Percentiles rank a stretch among this genome's conserved stretches.
These are phyloP conservation scores for Scomber japonicus DNA, from an alignment of 2,113 vertebrate genomes.

Conservation along the genomic window DNA sequence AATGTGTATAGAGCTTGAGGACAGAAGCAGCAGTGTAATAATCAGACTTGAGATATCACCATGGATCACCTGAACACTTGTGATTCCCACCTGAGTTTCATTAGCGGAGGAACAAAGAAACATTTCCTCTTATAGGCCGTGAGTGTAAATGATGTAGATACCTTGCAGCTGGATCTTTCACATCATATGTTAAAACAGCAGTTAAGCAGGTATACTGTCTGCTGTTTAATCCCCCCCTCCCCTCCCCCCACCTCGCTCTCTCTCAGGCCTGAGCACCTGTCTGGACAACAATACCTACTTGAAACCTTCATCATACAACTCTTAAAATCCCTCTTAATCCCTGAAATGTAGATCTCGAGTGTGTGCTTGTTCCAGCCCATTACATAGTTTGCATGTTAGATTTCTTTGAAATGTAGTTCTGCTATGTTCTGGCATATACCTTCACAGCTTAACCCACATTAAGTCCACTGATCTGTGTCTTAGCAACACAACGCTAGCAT, in stretches of 20 bases:
- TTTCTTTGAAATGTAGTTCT: slow-evolving; percentile 73
- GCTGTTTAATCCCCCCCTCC: slow-evolving; percentile 60
- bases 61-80: slow-evolving; percentile 20
- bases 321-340: slow-evolving; percentile 79
- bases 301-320: slow-evolving; percentile 72
- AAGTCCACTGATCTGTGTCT: slow-evolving; percentile 79
- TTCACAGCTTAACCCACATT: slow-evolving; percentile 78
- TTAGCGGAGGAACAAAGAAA: slow-evolving; percentile 14
- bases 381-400: slow-evolving; percentile 61
- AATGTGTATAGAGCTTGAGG: neutral
- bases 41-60: slow-evolving; percentile 8
- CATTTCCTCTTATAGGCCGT: slow-evolving; percentile 12
- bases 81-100: slow-evolving; percentile 19
- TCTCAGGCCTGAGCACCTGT: slow-evolving; percentile 71
- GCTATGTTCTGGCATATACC: slow-evolving; percentile 71
- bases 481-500: slow-evolving; percentile 72
- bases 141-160: slow-evolving; percentile 25
- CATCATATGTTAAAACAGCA: slow-evolving; percentile 31
- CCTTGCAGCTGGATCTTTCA: slow-evolving; percentile 25
- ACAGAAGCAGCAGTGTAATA: neutral
- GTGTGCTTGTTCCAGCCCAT: slow-evolving; percentile 49
- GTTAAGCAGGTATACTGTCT: slow-evolving; percentile 37
- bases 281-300: slow-evolving; percentile 79
- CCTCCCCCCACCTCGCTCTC: neutral
- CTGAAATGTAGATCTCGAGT: slow-evolving; percentile 72